Base-by-base conservation (phyloP, 2,797 vertebrate genomes). In the Toxotes lorentzi region DNA sequence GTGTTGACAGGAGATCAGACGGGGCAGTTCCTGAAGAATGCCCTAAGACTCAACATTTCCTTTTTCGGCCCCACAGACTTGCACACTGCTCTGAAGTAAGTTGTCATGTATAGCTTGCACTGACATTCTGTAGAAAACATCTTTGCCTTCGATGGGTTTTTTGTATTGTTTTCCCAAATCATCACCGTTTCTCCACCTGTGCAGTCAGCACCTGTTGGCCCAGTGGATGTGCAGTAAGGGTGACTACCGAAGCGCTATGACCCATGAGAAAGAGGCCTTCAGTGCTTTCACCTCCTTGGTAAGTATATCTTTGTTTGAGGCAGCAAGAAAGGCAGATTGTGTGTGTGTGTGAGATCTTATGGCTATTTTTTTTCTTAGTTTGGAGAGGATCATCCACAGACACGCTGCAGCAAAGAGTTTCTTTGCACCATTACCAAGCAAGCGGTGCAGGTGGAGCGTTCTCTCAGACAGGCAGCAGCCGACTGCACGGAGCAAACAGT, bases 381-480 rank as follows among this genome's bases (percentile, higher is more conserved):
- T 56, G 96, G 96, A 11, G 95, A 96, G 51, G 91, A 94, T 71
- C 95, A 97, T 78, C 77, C 93, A 38, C 95, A 95, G 84, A 95
- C 96, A 5, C 80, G 54, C 58, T 92, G 89, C 90, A 96, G 96
- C 89, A 93, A 94, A 57, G 95, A 96, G 21, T 96, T 96, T 75
- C 87, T 97, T 69, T 87, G 87, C 53, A 93, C 91, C 21, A 94
- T 96, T 59, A 97, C 96, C 70, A 95, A 96, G 86, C 95, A 97
- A 83, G 96, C 96, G 0, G 96, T 97, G 77, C 94, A 93, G 65
- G 95, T 96, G 53, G 96, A 97, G 19, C 94, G 96, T 56, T 94
- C 94, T 21, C 92, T 96, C 83, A 93, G 96, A 78, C 94, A 96
- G 89, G 92, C 93, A 9, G 95, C 91, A 47, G 73, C 79, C 23